Evolutionary conservation across 2,888 invertebrate genomes (phyloP), one percentile per base, ranked within the genome.

Genomic region (Strigamia maritima): DNA sequence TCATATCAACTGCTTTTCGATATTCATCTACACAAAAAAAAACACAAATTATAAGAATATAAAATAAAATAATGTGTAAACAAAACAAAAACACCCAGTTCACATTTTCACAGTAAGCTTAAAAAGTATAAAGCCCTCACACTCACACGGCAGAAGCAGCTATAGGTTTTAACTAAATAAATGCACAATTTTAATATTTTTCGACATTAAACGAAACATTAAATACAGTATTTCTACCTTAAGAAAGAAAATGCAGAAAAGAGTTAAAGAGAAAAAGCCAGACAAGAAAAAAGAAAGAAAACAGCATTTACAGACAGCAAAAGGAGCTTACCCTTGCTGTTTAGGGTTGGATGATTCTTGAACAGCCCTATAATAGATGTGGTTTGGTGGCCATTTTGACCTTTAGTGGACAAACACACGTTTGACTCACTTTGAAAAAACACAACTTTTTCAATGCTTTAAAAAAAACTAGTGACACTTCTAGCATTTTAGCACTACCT

Each of bases 21-120:
- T 78, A 78, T 40, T 86, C 86, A 81, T 86, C 84, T 84, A 82
- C 14, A 81, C 79, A 76, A 26, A 28, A 28, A 77, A 76, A 74
- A 0, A 74, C 6, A 26, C 1, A 74, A 74, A 74, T 3, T 28
- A 8, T 19, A 6, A 1, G n/a, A 26, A 22, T 6, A 70, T 14
- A 70, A 4, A 70, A 70, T n/a, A 16, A 14, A 44, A 16, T 16
- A 44, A 14, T 16, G 12, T 4, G 35, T 7, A 4, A 35, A 35
- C 35, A 35, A 35, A 35, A 10, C 35, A 16, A 16, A 44, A 44
- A 7, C 8, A 44, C 8, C 44, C 10, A 44, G 4, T 44, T 44
- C 44, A 44, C 44, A 44, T n/a, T 44, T 35, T 44, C 44, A 44
- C 44, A 3, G 14, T n/a, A 44, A 44, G 44, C 44, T 44, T 10